Conservation (phyloP, 2,888 invertebrate species). For the Leucophora obtusa region DNA sequence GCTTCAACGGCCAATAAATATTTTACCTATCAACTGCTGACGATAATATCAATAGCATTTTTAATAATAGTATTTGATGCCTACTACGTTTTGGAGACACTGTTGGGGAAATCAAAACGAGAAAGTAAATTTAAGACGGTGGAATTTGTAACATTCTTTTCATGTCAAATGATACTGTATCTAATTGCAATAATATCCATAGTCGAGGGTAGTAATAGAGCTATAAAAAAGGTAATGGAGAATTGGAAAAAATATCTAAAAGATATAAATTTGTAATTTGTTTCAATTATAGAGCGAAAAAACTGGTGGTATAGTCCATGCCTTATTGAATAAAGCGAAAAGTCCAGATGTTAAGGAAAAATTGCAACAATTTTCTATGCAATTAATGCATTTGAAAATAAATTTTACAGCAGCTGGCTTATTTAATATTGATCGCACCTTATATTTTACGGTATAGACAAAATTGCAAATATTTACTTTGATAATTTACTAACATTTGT, state of each 20-base stretch:
- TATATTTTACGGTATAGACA: constrained; percentile 77
- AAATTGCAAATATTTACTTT: constrained; percentile 6
- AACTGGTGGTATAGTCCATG: constrained; percentile 76
- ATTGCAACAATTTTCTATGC: constrained; percentile 77
- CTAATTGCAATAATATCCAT: constrained; percentile 77
- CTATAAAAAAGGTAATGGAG: constrained; percentile 74
- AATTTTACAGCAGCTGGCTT: constrained; percentile 78
- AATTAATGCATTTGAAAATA: constrained; percentile 77
- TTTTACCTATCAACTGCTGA: constrained; percentile 77
- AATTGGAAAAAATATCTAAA: neutral
- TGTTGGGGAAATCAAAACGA: constrained; percentile 75
- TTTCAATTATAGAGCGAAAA: constrained; percentile 73
- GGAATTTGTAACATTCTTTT: constrained; percentile 78
- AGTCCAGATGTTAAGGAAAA: constrained; percentile 74
- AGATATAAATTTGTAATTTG: neutral
- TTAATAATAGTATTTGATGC: constrained; percentile 78
- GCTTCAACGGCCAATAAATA: constrained; percentile 78
- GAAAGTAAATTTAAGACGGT: constrained; percentile 77
- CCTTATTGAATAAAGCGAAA: constrained; percentile 74
- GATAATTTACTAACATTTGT: neutral
- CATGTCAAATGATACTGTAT: constrained; percentile 77
- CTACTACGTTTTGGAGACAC: constrained; percentile 77
- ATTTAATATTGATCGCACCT: constrained; percentile 77
- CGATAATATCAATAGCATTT: constrained; percentile 78
- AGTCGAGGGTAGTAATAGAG: constrained; percentile 77